A percentile compares a stretch with the other conserved stretches of the same genome.
Conservation (phyloP, 1,140 invertebrate genomes). For the Caerostris darwini region DNA sequence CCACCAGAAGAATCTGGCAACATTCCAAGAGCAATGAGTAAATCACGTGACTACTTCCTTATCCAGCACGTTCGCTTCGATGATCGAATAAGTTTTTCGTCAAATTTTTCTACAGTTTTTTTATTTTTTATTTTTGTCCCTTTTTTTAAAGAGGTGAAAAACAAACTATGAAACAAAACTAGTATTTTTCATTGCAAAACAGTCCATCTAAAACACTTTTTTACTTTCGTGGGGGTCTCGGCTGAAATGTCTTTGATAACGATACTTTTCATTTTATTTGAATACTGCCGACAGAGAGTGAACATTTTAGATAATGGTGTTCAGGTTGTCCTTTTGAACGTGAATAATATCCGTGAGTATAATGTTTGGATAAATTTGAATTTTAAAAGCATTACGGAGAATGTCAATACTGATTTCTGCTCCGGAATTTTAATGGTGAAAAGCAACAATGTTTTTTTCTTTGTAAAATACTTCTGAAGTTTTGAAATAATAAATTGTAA, state of each 20-base stretch:
- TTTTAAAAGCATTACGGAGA: too few species aligned
- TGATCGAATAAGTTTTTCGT: constrained; percentile 52
- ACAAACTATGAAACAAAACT: background rate
- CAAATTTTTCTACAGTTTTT: background rate
- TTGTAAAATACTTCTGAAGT: too few species aligned
- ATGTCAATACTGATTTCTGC: too few species aligned
- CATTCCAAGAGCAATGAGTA: background rate
- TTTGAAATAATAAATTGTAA: too few species aligned
- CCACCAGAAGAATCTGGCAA: constrained; percentile 10
- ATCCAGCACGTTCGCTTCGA: constrained; percentile 50
- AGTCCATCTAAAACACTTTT: background rate
- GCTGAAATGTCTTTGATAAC: background rate
- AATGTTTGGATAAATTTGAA: too few species aligned
- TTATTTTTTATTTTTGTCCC: background rate
- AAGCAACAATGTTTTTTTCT: too few species aligned
- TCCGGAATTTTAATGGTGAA: too few species aligned
- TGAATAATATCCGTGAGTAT: too few species aligned
- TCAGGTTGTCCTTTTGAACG: too few species aligned
- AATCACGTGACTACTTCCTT: constrained; percentile 56
- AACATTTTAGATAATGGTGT: too few species aligned
- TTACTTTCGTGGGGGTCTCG: background rate
- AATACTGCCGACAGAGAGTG: background rate
- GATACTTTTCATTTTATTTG: background rate
- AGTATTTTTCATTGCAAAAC: background rate
- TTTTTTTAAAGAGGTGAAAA: background rate